A percentile compares a stretch with the other conserved stretches of the same genome.
phyloP scores from a whole-genome alignment of 2,113 vertebrate species.

The Sturnira hondurensis region DNA sequence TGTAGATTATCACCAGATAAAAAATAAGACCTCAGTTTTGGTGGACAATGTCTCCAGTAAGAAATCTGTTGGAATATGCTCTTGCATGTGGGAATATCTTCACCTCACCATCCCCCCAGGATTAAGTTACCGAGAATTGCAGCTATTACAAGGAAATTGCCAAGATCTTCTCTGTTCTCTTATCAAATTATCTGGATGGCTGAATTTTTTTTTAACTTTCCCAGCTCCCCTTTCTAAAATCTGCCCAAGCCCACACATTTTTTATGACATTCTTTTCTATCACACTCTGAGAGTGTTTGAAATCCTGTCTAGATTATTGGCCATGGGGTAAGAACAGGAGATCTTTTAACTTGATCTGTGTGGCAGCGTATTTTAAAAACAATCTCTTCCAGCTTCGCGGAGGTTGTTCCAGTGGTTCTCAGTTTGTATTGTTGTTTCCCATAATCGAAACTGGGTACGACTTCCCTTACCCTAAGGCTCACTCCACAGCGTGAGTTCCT shows the following conservation, averaged over 20 bases:
- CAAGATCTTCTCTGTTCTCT: constrained; percentile 74
- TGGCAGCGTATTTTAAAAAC: constrained; percentile 49
- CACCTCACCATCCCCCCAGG: constrained; percentile 58
- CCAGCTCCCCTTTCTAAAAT: constrained; percentile 49
- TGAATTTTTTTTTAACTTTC: neutral
- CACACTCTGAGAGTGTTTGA: constrained; percentile 56
- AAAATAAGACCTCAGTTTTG: constrained; percentile 39
- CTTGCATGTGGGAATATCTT: constrained; percentile 57
- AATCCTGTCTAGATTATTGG: constrained; percentile 52
- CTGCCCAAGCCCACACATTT: constrained; percentile 42
- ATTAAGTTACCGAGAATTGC: constrained; percentile 75
- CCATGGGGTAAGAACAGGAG: constrained; percentile 4
- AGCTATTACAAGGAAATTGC: constrained; percentile 73
- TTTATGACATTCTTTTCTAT: constrained; percentile 36
- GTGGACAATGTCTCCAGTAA: constrained; percentile 25
- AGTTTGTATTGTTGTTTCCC: neutral
- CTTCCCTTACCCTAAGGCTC: neutral
- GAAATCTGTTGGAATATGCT: constrained; percentile 41
- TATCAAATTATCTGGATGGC: constrained; percentile 70
- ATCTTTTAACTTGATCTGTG: constrained; percentile 60
- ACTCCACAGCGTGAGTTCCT: neutral
- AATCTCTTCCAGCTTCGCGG: neutral
- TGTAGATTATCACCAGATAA: constrained; percentile 42
- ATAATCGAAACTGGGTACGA: neutral
- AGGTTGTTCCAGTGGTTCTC: constrained; percentile 4